These are phyloP conservation scores for Verasper variegatus DNA, from an alignment of 2,113 vertebrate species.

Conservation along the genomic window DNA sequence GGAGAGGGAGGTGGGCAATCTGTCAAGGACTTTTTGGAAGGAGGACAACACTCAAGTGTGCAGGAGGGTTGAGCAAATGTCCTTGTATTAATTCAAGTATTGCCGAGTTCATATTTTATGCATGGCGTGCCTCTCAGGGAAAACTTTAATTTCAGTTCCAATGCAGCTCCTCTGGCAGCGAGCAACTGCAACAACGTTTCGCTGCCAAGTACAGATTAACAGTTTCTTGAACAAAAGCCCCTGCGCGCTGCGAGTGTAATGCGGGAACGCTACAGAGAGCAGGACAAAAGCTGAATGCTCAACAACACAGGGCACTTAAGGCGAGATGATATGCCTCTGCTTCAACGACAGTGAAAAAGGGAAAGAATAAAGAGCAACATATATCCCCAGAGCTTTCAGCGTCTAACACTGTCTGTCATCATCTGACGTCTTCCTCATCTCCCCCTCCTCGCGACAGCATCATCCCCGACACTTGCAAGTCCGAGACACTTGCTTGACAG, in stretches of 20 bases:
- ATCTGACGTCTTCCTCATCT: conserved; percentile 8
- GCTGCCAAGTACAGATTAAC: conserved; percentile 22
- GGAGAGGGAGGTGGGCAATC: conserved; percentile 4
- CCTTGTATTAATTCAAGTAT: conserved; percentile 5
- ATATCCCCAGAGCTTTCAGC: conserved; percentile 11
- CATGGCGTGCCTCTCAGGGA: background rate
- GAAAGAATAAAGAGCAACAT: background rate
- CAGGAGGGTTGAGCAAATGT: background rate
- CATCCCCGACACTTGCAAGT: conserved; percentile 11
- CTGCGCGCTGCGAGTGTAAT: conserved; percentile 7
- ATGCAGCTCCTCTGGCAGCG: conserved; percentile 24
- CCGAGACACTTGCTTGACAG: conserved; percentile 20
- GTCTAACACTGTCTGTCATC: conserved; percentile 19
- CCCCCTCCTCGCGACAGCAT: background rate
- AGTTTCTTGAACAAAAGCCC: conserved; percentile 2
- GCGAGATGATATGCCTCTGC: background rate
- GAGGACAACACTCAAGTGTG: background rate
- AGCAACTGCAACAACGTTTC: conserved; percentile 4
- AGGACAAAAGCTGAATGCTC: conserved; percentile 5
- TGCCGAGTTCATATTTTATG: conserved; percentile 17
- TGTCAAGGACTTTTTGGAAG: conserved; percentile 17
- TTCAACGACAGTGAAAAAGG: conserved; percentile 7
- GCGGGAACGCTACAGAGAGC: background rate
- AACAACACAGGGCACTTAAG: background rate
- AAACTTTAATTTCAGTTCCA: conserved; percentile 22